A percentile compares a stretch with the other conserved stretches of the same genome.
Conservation (phyloP, 64 coral and sea anemone species). For the Porites australiensis region DNA sequence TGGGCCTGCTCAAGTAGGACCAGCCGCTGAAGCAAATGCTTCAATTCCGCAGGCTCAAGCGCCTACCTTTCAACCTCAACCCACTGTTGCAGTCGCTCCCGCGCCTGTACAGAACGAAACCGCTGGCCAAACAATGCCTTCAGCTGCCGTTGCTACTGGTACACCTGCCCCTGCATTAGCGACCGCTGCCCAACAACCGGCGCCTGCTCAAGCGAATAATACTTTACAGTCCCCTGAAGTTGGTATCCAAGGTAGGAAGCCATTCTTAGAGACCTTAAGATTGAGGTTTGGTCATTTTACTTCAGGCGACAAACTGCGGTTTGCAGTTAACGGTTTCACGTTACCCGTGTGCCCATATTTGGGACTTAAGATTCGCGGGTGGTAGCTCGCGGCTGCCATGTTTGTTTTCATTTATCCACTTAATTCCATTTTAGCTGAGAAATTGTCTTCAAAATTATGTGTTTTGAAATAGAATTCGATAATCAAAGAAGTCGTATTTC, state of each 20-base stretch:
- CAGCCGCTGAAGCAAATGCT: conserved; percentile 5
- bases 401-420: too few relatives aligned
- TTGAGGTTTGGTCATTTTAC: neutral
- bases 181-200: neutral
- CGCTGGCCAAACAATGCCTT: neutral
- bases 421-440: neutral
- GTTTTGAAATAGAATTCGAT: too few relatives aligned
- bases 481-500: too few relatives aligned
- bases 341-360: too few relatives aligned
- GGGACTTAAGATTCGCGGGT: too few relatives aligned
- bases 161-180: neutral
- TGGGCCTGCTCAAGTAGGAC: conserved; percentile 15
- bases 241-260: neutral
- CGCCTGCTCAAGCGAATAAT: conserved; percentile 26
- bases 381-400: too few relatives aligned
- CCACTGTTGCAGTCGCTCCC: neutral
- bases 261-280: neutral
- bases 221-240: neutral
- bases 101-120: conserved; percentile 32
- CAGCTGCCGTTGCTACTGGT: neutral
- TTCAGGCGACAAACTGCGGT: too few relatives aligned
- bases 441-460: neutral
- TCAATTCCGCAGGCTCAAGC: neutral
- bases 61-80: conserved; percentile 14
- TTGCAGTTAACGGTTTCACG: too few relatives aligned